Base-by-base conservation (phyloP, 2,113 vertebrate species). In the Laticauda laticaudata region DNA sequence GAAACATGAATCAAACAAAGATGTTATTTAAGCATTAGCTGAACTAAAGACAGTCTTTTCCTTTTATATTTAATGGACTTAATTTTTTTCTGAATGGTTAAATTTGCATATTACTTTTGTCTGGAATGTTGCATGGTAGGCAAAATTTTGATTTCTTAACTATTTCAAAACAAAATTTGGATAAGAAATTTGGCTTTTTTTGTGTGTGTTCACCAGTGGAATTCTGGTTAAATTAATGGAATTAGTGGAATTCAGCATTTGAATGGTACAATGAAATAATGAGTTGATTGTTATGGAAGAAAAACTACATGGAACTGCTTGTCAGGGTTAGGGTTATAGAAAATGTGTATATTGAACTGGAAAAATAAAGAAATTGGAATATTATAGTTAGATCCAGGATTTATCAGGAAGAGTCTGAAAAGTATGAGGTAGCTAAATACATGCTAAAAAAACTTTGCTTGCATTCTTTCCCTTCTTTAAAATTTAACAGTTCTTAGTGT, bases 21-120 rank as follows among this genome's bases (percentile, higher is more conserved):
- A 89, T 29, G 11, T 18, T 12, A 0, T 0, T 94, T 95, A 91
- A 7, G 91, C 94, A 81, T 92, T 93, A 93, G 91, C 51, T 69
- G 92, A 94, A 92, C 39, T 0, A 93, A 94, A 93, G 0, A 5
- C 81, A 81, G 91, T 26, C 89, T 93, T 45, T 91, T 93, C n/a
- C 23, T 89, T 91, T 89, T 89, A n/a, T 93, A 89, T 92, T 94
- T 94, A 94, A 92, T 94, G 92, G 86, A 61, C 88, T 86, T 89
- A 26, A 0, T 90, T 93, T 95, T 96, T 96, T 96, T 92, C 93
- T 95, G 91, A 91, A 93, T 29, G 61, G 91, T 93, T 96, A 92
- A 90, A 48, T 94, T 96, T 96, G 87, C 61, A 94, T 95, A 88
- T 26, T 43, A 57, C 86, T 89, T 81, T 93, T 96, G 89, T 92